These are phyloP conservation scores for Ptychoptera contaminata DNA, from an alignment of 2,888 invertebrate species.

Conservation along the genomic window DNA sequence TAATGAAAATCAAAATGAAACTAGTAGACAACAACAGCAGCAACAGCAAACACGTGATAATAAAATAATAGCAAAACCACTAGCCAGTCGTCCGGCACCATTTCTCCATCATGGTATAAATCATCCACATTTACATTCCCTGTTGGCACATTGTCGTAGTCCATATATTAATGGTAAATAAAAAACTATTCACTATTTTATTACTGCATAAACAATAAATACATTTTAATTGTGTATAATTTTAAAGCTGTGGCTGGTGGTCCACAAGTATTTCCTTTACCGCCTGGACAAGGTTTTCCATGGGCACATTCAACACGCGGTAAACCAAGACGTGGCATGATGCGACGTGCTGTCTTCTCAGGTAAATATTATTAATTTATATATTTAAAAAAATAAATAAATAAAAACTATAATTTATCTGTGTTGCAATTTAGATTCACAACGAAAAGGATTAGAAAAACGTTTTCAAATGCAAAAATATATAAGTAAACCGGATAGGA, in stretches of 20 bases:
- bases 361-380: slow-evolving; percentile 16
- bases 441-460: slow-evolving; percentile 88
- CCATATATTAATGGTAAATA: slow-evolving; percentile 56
- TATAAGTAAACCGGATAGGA: slow-evolving; percentile 95
- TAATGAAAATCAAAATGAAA: background rate
- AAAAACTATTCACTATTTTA: background rate
- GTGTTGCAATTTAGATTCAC: slow-evolving; percentile 52
- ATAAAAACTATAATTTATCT: background rate
- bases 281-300: slow-evolving; percentile 50
- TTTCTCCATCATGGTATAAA: slow-evolving; percentile 53
- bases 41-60: slow-evolving; percentile 20
- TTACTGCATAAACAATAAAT: background rate
- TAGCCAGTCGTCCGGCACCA: slow-evolving; percentile 56
- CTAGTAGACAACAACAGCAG: slow-evolving; percentile 19
- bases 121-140: slow-evolving; percentile 66
- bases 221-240: slow-evolving; percentile 8
- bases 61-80: slow-evolving; percentile 60
- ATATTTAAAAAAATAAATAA: no score
- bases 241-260: slow-evolving; percentile 32
- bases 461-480: slow-evolving; percentile 95
- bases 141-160: slow-evolving; percentile 66
- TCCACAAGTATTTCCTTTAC: slow-evolving; percentile 43
- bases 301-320: slow-evolving; percentile 86
- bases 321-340: slow-evolving; percentile 91
- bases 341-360: slow-evolving; percentile 92